Percentiles rank a stretch among this genome's conserved stretches.
Conservation (phyloP, 2,113 vertebrate species). For the Speoplatyrhinus poulsoni region DNA sequence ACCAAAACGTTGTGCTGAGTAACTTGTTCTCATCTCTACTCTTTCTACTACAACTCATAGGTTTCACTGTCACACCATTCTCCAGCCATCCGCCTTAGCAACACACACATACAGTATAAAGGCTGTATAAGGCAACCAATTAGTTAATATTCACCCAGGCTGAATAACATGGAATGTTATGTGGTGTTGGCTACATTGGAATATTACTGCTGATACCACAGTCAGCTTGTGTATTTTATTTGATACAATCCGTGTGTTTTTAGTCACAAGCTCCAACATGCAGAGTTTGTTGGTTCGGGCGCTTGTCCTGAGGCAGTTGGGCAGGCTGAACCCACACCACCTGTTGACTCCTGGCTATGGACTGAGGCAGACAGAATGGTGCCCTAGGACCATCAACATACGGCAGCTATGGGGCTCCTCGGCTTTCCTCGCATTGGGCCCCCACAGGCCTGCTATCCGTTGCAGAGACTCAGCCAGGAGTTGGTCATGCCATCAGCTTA, state of each 20-base stretch:
- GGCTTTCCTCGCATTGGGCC: constrained; percentile 24
- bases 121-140: too few species aligned
- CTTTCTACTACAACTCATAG: too few species aligned
- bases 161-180: too few species aligned
- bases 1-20: too few species aligned
- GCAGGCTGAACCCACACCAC: constrained; percentile 58
- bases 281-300: constrained; percentile 70
- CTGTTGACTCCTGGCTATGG: constrained; percentile 59
- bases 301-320: constrained; percentile 70
- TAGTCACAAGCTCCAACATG: constrained; percentile 60
- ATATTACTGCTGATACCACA: too few species aligned
- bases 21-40: too few species aligned
- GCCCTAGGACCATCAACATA: constrained; percentile 68
- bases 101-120: too few species aligned
- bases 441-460: constrained; percentile 33
- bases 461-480: constrained; percentile 53
- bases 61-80: too few species aligned
- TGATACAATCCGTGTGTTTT: constrained; percentile 6
- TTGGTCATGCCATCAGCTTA: constrained; percentile 65
- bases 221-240: too few species aligned
- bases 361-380: constrained; percentile 52
- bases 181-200: too few species aligned
- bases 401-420: constrained; percentile 70
- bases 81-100: too few species aligned
- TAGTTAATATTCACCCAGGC: too few species aligned